Conservation (phyloP, 1,140 invertebrate genomes). For the Polyergus mexicanus region DNA sequence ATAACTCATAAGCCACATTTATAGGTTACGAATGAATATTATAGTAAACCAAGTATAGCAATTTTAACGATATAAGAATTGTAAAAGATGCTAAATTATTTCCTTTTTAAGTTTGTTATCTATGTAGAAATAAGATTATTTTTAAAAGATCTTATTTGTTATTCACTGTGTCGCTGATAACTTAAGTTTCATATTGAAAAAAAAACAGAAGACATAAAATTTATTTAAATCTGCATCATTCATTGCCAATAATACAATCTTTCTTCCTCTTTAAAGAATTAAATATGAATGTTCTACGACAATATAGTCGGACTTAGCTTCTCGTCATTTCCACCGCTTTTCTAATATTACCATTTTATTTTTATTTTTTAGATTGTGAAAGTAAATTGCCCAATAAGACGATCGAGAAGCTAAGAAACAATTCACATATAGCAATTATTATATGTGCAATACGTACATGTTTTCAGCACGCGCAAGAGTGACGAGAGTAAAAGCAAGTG, state of each 20-base stretch:
- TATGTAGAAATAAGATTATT: conserved; percentile 3
- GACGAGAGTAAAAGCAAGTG: conserved; percentile 82
- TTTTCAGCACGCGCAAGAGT: conserved; percentile 83
- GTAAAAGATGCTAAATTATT: not conserved
- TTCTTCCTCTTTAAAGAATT: conserved; percentile 19
- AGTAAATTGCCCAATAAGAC: not conserved
- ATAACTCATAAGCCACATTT: conserved; percentile 1
- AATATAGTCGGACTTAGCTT: conserved; percentile 38
- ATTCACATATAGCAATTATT: conserved; percentile 1
- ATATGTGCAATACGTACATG: conserved; percentile 82
- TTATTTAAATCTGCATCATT: not conserved
- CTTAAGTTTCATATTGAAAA: not conserved
- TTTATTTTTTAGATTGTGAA: not conserved
- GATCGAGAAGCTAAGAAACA: conserved; percentile 62
- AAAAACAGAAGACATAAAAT: conserved; percentile 2
- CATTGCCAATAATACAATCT: conserved; percentile 21
- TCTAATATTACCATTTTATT: not conserved
- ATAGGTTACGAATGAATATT: conserved; percentile 10
- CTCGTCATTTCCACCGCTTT: conserved; percentile 20
- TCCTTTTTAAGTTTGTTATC: no score
- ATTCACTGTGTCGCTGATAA: not conserved
- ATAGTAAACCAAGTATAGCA: not conserved
- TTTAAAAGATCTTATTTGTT: not conserved
- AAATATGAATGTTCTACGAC: conserved; percentile 1
- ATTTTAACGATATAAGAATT: not conserved